Conservation (phyloP, 1,140 invertebrate species). For the Drosophila albomicans region DNA sequence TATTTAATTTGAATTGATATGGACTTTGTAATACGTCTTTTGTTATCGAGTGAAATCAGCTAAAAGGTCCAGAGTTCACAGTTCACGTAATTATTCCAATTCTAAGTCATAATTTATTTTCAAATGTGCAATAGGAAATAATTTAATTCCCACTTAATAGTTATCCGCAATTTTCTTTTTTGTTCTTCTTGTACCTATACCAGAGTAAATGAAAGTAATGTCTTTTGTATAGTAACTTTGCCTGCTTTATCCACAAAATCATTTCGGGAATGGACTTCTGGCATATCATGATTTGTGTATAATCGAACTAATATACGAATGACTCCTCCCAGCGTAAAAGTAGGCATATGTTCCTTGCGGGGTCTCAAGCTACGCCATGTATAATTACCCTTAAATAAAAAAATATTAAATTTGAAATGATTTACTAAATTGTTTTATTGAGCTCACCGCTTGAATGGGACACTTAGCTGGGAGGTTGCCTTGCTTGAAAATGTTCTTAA, state of each 20-base stretch:
- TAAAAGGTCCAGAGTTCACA: too few species aligned
- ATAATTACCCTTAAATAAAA: not conserved
- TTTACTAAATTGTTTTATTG: not conserved
- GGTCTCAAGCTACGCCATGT: constrained; percentile 1
- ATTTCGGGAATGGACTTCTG: not conserved
- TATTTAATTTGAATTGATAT: too few species aligned
- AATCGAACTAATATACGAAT: not conserved
- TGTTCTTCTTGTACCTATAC: not conserved
- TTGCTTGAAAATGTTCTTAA: constrained; percentile 11
- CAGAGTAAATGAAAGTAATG: not conserved
- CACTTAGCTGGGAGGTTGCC: constrained; percentile 17
- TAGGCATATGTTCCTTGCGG: constrained; percentile 1
- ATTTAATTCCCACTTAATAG: too few species aligned
- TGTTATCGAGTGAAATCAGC: too few species aligned
- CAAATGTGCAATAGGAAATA: too few species aligned
- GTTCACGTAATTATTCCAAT: too few species aligned
- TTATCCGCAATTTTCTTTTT: too few species aligned
- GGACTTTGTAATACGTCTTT: too few species aligned
- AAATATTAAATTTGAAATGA: not conserved
- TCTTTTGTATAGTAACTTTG: not conserved
- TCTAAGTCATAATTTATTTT: too few species aligned
- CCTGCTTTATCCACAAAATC: constrained; percentile 4
- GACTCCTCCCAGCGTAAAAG: not conserved
- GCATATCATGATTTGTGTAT: not conserved
- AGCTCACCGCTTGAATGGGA: constrained; percentile 1